These are phyloP conservation scores for Dromiciops gliroides DNA, from an alignment of 2,113 vertebrate species.

Conservation along the genomic window DNA sequence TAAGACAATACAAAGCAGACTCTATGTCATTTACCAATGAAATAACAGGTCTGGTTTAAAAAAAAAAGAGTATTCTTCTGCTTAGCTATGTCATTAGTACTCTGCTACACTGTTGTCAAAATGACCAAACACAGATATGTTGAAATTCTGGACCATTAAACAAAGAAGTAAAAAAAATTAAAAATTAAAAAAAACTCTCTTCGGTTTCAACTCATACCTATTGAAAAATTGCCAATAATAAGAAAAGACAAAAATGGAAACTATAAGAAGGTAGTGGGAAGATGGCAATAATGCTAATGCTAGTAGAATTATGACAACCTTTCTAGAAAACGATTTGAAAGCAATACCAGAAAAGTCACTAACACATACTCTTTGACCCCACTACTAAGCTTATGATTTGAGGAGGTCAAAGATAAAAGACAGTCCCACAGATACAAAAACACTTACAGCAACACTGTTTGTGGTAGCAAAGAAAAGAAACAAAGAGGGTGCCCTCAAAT, in stretches of 20 bases:
- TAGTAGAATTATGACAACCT: not conserved
- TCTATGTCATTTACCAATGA: not conserved
- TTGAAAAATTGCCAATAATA: not conserved
- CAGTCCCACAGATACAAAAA: not conserved
- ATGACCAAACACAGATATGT: not conserved
- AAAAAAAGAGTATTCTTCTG: not conserved
- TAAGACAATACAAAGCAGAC: not conserved
- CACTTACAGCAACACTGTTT: not conserved
- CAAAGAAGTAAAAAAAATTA: not conserved
- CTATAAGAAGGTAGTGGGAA: not conserved
- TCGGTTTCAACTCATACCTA: not conserved
- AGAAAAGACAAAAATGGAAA: not conserved
- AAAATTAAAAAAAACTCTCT: not conserved
- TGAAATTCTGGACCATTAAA: not conserved
- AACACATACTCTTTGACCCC: not conserved
- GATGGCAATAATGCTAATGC: not conserved
- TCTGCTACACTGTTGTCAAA: not conserved
- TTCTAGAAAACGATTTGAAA: not conserved
- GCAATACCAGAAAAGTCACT: not conserved
- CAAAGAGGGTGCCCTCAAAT: not conserved
- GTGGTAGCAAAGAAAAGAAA: not conserved
- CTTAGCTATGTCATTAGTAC: not conserved
- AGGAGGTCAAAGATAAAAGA: not conserved
- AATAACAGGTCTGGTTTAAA: not conserved
- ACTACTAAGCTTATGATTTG: not conserved